These are phyloP conservation scores for Sycophila texana DNA, from an alignment of 2,888 invertebrate species.

Conservation along the genomic window DNA sequence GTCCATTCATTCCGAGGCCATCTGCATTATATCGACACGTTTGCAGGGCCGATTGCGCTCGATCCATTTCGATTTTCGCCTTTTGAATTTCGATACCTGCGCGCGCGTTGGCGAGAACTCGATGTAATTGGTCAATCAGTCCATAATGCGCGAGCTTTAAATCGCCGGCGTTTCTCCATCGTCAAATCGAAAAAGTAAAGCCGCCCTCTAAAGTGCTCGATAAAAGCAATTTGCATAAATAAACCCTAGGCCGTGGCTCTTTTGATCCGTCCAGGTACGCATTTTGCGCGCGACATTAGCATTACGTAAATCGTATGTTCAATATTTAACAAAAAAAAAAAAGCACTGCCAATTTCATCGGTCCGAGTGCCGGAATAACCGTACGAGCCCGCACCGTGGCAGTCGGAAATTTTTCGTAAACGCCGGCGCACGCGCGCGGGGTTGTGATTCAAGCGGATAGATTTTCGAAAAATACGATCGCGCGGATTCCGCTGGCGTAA, in stretches of 20 bases:
- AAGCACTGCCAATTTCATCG: background rate
- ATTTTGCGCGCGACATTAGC: background rate
- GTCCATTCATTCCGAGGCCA: background rate
- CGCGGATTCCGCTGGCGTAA: background rate
- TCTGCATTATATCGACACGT: slow-evolving; percentile 33
- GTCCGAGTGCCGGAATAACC: background rate
- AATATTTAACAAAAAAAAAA: background rate
- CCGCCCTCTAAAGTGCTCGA: slow-evolving; percentile 12
- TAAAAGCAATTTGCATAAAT: slow-evolving; percentile 17
- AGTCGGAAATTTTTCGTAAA: slow-evolving; percentile 6
- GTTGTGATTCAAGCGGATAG: background rate
- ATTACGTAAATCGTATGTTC: background rate
- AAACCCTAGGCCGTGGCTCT: background rate
- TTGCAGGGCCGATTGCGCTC: slow-evolving; percentile 25
- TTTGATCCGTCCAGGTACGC: too few relatives aligned
- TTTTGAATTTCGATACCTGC: slow-evolving; percentile 65
- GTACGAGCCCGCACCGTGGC: background rate
- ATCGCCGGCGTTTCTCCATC: slow-evolving; percentile 2
- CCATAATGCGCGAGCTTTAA: slow-evolving; percentile 22
- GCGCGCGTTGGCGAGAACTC: slow-evolving; percentile 34
- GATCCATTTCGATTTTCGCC: slow-evolving; percentile 55
- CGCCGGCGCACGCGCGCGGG: background rate
- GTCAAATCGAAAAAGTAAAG: slow-evolving; percentile 40
- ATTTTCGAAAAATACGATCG: slow-evolving; percentile 31
- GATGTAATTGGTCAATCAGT: slow-evolving; percentile 55